Percentiles rank a stretch among this genome's conserved stretches.
These are phyloP conservation scores for Drosophila parthenogenetica DNA, from an alignment of 2,888 invertebrate species.

Conservation along the genomic window DNA sequence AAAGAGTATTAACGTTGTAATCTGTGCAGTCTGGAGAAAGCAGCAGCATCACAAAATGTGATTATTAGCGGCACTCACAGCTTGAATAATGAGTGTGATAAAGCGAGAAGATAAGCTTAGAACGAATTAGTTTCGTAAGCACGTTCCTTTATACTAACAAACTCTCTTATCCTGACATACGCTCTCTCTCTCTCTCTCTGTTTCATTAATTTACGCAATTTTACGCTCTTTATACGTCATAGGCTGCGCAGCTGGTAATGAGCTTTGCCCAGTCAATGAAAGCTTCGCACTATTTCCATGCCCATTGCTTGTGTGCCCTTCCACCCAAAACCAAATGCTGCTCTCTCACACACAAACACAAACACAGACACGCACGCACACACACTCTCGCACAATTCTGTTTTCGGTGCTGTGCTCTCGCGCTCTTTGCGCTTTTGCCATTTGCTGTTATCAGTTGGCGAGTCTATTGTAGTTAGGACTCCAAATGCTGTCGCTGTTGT, in stretches of 20 bases:
- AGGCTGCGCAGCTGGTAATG: constrained; percentile 25
- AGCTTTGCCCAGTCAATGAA: constrained; percentile 40
- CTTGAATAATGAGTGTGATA: neutral
- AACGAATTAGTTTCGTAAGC: no score
- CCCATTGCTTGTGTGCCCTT: constrained; percentile 32
- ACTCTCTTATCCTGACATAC: neutral
- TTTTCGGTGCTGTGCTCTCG: neutral
- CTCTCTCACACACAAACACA: neutral
- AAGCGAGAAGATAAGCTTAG: no score
- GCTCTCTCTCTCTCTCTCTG: neutral
- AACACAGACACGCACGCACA: constrained; percentile 2
- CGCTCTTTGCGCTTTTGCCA: constrained; percentile 8
- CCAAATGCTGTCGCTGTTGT: neutral
- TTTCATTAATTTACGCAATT: neutral
- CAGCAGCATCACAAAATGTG: constrained; percentile 1
- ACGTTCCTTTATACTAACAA: neutral
- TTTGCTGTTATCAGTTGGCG: constrained; percentile 46
- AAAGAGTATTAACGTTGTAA: constrained; percentile 2
- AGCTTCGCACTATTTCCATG: constrained; percentile 34
- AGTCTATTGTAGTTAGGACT: constrained; percentile 54
- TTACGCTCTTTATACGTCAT: constrained; percentile 30
- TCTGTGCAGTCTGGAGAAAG: constrained; percentile 26
- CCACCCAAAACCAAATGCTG: constrained; percentile 14
- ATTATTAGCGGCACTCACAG: constrained; percentile 8
- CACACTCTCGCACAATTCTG: neutral